Conservation (phyloP, 2,797 vertebrate species). For the Odontamblyopus lacepedii region DNA sequence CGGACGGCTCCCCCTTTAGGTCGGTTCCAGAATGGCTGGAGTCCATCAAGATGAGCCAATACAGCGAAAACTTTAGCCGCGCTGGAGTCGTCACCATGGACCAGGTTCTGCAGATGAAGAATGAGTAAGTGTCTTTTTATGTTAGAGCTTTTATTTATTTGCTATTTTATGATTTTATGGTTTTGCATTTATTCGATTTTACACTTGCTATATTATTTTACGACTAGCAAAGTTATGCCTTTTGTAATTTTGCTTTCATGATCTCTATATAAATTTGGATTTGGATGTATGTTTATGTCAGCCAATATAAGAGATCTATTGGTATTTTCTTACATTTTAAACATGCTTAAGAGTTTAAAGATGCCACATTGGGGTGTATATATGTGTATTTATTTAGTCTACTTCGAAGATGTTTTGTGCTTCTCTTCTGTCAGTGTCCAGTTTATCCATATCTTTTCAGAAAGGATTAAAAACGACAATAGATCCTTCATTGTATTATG, state of each 20-base stretch:
- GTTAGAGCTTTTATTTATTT: too few relatives aligned
- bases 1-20: conserved; percentile 90
- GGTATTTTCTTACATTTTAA: neutral
- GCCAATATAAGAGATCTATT: neutral
- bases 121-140: conserved; percentile 79
- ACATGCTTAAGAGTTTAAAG: neutral
- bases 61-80: conserved; percentile 89
- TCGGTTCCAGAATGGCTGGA: conserved; percentile 94
- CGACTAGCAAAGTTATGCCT: too few relatives aligned
- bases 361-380: neutral
- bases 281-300: neutral
- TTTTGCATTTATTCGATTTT: too few relatives aligned
- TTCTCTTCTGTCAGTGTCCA: neutral
- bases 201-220: too few relatives aligned
- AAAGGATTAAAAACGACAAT: neutral
- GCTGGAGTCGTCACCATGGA: conserved; percentile 89
- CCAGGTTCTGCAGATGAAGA: conserved; percentile 94
- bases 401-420: too few relatives aligned
- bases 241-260: too few relatives aligned
- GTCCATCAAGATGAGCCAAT: conserved; percentile 97
- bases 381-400: neutral
- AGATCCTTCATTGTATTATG: neutral
- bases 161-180: too few relatives aligned
- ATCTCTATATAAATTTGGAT: too few relatives aligned
- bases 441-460: neutral